Percentiles rank a stretch among this genome's conserved stretches.
These are phyloP conservation scores for Chaenocephalus aceratus DNA, from an alignment of 2,113 vertebrate genomes.

Conservation along the genomic window DNA sequence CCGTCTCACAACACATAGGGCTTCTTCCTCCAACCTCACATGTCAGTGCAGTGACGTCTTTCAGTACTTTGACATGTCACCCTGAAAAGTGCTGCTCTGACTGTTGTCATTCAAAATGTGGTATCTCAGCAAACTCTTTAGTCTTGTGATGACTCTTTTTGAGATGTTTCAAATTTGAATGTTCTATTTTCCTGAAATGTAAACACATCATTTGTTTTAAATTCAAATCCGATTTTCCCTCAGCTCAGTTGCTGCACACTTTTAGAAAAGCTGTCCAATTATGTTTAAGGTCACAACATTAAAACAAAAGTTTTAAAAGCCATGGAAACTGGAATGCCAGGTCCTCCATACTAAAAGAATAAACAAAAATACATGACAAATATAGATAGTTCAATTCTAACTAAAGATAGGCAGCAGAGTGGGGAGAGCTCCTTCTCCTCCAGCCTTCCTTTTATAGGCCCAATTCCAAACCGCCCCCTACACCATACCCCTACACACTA, in stretches of 20 bases:
- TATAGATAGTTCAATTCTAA: too few species aligned
- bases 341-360: too few species aligned
- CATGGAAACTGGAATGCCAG: too few species aligned
- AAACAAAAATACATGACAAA: too few species aligned
- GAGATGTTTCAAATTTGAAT: not conserved
- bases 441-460: too few species aligned
- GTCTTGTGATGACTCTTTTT: not conserved
- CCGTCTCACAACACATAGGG: not conserved
- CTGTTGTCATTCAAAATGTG: conserved; percentile 20
- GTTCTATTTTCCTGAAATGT: not conserved
- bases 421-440: too few species aligned
- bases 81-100: not conserved
- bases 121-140: conserved; percentile 7
- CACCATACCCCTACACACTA: too few species aligned
- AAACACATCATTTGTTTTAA: not conserved
- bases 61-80: not conserved
- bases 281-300: too few species aligned
- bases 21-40: not conserved
- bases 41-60: not conserved
- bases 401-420: too few species aligned
- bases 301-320: too few species aligned
- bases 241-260: not conserved
- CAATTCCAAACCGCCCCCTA: too few species aligned
- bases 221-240: not conserved
- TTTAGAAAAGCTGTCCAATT: too few species aligned